Conservation (phyloP, 2,113 vertebrate genomes). For the Otocyon megalotis region DNA sequence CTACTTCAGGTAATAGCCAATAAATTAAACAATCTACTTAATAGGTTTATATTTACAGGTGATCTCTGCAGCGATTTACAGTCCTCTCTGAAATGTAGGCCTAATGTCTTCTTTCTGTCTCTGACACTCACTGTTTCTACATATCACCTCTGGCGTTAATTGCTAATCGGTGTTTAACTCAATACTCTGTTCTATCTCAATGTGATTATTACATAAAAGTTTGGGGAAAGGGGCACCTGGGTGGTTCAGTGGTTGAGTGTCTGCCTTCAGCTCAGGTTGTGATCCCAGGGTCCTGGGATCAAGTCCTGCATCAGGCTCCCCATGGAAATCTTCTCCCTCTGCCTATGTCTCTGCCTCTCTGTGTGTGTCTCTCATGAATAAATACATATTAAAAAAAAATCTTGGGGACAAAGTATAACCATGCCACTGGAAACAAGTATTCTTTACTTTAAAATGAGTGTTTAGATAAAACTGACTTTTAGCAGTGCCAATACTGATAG, state of each 20-base stretch:
- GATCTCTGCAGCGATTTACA: not conserved
- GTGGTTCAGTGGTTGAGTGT: no score
- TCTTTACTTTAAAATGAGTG: not conserved
- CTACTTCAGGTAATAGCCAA: not conserved
- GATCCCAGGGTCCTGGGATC: no score
- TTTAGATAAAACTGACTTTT: not conserved
- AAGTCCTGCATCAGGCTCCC: no score
- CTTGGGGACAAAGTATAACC: not conserved
- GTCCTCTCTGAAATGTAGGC: not conserved
- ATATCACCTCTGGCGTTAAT: not conserved
- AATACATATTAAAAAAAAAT: not conserved
- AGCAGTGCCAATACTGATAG: not conserved
- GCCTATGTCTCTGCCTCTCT: no score
- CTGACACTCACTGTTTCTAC: not conserved
- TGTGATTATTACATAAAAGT: not conserved
- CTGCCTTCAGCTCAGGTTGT: no score
- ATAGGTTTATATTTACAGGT: not conserved
- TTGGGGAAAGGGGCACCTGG: no score
- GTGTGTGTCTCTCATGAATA: no score
- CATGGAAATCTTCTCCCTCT: no score
- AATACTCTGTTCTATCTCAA: not conserved
- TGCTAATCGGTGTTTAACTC: not conserved
- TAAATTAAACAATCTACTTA: not conserved
- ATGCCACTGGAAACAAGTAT: not conserved
- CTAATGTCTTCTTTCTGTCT: not conserved